These are phyloP conservation scores for Zeus faber DNA, from an alignment of 2,113 vertebrate genomes.

Conservation along the genomic window DNA sequence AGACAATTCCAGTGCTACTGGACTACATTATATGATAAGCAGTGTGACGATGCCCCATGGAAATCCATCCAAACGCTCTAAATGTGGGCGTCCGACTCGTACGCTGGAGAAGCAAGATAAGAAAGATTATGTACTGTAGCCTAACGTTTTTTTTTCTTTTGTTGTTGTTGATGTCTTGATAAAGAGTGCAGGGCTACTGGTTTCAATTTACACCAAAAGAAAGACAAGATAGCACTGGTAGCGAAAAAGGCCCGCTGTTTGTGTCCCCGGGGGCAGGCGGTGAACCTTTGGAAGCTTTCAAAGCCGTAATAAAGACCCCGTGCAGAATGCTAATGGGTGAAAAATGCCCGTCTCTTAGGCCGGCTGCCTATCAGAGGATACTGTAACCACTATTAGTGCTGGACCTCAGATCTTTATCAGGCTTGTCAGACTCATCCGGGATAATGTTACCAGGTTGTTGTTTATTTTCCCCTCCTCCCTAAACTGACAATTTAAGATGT, in stretches of 20 bases:
- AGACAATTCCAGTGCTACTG: slow-evolving; percentile 3
- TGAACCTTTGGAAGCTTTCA: slow-evolving; percentile 11
- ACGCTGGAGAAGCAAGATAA: neutral
- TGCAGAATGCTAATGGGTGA: neutral
- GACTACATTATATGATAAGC: slow-evolving; percentile 16
- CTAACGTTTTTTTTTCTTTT: neutral
- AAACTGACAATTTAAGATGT: slow-evolving; percentile 3
- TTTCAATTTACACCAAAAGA: slow-evolving; percentile 30
- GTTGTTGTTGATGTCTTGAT: slow-evolving; percentile 30
- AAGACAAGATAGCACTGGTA: slow-evolving; percentile 8
- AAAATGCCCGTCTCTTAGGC: neutral
- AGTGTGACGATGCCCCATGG: slow-evolving; percentile 20
- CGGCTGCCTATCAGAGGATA: neutral
- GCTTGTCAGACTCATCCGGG: neutral
- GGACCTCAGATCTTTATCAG: slow-evolving; percentile 6
- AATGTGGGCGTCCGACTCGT: slow-evolving; percentile 25
- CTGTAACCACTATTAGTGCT: neutral
- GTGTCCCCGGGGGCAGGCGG: neutral
- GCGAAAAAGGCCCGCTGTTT: slow-evolving; percentile 13
- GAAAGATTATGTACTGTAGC: neutral
- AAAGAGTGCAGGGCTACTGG: slow-evolving; percentile 19
- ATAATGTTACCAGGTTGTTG: neutral
- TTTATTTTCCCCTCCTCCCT: too few relatives aligned
- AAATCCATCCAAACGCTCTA: slow-evolving; percentile 35
- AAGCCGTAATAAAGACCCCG: neutral